Evolutionary conservation across 2,113 vertebrate species (phyloP).

Genomic region (Macquaria ambigua): DNA sequence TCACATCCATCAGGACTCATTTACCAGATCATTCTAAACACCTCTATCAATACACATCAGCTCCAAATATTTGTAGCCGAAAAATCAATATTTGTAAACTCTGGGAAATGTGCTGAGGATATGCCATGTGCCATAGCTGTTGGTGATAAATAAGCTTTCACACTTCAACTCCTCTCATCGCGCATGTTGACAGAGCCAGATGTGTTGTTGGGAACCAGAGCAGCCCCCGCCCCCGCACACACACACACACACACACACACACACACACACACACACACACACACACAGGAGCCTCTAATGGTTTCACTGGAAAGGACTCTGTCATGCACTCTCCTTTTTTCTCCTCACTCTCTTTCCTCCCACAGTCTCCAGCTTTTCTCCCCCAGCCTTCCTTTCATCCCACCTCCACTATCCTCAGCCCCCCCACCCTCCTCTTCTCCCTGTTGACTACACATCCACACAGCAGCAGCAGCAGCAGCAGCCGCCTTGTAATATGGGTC

Average conservation of each 20-base stretch:
- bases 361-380: constrained; percentile 36
- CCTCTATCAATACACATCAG: constrained; percentile 14
- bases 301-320: constrained; percentile 34
- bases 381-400: constrained; percentile 28
- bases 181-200: constrained; percentile 57
- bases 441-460: constrained; percentile 33
- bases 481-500: constrained; percentile 44
- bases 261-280: neutral
- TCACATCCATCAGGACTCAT: constrained; percentile 28
- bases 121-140: neutral
- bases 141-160: constrained; percentile 49
- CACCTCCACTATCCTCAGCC: constrained; percentile 5
- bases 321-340: constrained; percentile 3
- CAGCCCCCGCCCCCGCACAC: neutral
- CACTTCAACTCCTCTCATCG: constrained; percentile 13
- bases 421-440: neutral
- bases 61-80: constrained; percentile 28
- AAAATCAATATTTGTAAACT: constrained; percentile 40
- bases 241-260: neutral
- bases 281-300: constrained; percentile 12
- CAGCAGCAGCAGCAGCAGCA: constrained; percentile 26
- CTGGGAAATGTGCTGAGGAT: constrained; percentile 5
- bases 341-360: constrained; percentile 34
- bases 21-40: constrained; percentile 14
- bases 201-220: constrained; percentile 15